A percentile compares a stretch with the other conserved stretches of the same genome.
Conservation (phyloP, 2,797 vertebrate species). For the Protonibea diacanthus region DNA sequence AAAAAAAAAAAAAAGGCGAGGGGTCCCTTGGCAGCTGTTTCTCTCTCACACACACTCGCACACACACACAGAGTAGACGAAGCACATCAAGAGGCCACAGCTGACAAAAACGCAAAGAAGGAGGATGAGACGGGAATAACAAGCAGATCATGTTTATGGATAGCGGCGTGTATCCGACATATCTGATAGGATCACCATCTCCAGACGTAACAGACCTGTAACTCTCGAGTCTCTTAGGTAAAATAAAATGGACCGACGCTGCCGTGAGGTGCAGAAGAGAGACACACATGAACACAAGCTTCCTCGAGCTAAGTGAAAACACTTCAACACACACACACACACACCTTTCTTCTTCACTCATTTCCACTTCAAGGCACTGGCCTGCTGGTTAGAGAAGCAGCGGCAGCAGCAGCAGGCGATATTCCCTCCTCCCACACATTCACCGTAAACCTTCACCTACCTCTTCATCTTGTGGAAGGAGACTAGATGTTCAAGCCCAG, state of each 20-base stretch:
- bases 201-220: too few relatives aligned
- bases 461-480: conserved; percentile 63
- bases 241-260: conserved; percentile 31
- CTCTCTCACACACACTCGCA: conserved; percentile 26
- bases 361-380: conserved; percentile 82
- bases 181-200: conserved; percentile 27
- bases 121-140: conserved; percentile 72
- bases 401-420: conserved; percentile 50
- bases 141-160: conserved; percentile 79
- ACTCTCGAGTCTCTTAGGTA: neutral
- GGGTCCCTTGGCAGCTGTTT: conserved; percentile 79
- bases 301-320: conserved; percentile 26
- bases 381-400: conserved; percentile 66
- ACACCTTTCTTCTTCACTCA: conserved; percentile 60
- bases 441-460: conserved; percentile 58
- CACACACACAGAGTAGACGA: conserved; percentile 54
- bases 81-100: conserved; percentile 77
- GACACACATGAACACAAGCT: conserved; percentile 12
- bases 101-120: conserved; percentile 73
- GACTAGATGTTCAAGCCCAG: conserved; percentile 47
- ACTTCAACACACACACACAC: conserved; percentile 24
- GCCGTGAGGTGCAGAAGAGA: conserved; percentile 5
- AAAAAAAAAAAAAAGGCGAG: conserved; percentile 39
- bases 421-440: conserved; percentile 63
- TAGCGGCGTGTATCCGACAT: conserved; percentile 34